A percentile compares a stretch with the other conserved stretches of the same genome.
phyloP scores from a whole-genome alignment of 1,140 invertebrate species.

The Pseudomyrmex gracilis region DNA sequence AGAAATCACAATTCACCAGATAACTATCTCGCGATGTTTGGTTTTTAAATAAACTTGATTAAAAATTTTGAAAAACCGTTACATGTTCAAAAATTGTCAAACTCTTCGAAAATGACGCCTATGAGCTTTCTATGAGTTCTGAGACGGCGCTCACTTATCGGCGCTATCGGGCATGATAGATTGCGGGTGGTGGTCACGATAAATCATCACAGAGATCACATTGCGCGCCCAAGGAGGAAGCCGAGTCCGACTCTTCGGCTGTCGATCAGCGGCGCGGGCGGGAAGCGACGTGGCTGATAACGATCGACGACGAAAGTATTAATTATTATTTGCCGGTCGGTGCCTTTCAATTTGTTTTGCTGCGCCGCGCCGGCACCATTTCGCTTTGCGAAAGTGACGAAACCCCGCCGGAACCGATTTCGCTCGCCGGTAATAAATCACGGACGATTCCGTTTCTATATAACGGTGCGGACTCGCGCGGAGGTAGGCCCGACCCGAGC shows the following conservation, averaged over 20 bases:
- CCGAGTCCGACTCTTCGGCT: slow-evolving; percentile 56
- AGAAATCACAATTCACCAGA: background rate
- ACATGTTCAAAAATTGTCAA: background rate
- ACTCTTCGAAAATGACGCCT: slow-evolving; percentile 30
- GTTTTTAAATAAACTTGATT: background rate
- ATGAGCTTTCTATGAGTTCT: slow-evolving; percentile 48
- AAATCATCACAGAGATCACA: slow-evolving; percentile 67
- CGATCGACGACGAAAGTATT: slow-evolving; percentile 76
- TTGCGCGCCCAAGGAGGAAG: slow-evolving; percentile 55
- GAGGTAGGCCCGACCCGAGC: slow-evolving; percentile 15
- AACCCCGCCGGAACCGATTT: slow-evolving; percentile 68
- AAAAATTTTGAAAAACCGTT: background rate
- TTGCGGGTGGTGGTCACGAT: slow-evolving; percentile 66
- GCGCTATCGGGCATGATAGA: slow-evolving; percentile 71
- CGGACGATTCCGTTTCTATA: slow-evolving; percentile 66
- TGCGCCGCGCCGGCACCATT: slow-evolving; percentile 54
- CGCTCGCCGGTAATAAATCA: slow-evolving; percentile 69
- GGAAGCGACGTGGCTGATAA: slow-evolving; percentile 58
- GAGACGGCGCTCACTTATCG: slow-evolving; percentile 59
- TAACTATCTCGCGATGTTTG: background rate
- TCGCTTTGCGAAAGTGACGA: slow-evolving; percentile 70
- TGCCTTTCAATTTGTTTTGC: slow-evolving; percentile 68
- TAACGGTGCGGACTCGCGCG: slow-evolving; percentile 44
- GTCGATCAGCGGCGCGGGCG: slow-evolving; percentile 65
- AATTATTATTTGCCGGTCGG: slow-evolving; percentile 73